These are phyloP conservation scores for Mastomys natalensis DNA, from an alignment of 2,113 vertebrate species.

Conservation along the genomic window DNA sequence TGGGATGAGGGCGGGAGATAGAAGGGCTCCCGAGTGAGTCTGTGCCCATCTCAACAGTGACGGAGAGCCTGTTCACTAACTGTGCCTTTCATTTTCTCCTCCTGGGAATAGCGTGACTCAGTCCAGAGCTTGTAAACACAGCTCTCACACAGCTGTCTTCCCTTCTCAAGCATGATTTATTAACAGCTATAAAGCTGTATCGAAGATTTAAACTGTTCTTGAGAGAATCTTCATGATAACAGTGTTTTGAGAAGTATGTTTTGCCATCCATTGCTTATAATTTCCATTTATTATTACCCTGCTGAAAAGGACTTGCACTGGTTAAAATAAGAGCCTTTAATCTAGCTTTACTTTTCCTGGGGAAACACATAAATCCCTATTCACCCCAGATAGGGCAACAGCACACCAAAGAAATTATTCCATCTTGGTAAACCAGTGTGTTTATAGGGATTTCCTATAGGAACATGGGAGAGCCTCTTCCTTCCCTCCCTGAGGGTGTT, in stretches of 20 bases:
- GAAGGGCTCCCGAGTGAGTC: constrained; percentile 20
- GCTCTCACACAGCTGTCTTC: neutral
- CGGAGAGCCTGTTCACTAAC: constrained; percentile 37
- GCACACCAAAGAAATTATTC: neutral
- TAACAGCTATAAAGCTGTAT: neutral
- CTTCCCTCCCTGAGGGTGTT: neutral
- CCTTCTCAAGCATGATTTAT: neutral
- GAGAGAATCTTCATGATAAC: constrained; percentile 36
- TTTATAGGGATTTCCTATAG: neutral
- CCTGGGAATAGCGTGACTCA: constrained; percentile 50
- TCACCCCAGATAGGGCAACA: neutral
- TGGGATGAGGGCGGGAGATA: constrained; percentile 27
- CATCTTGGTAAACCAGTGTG: neutral
- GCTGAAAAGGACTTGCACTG: neutral
- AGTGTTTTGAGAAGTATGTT: constrained; percentile 35
- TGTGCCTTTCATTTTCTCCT: constrained; percentile 3
- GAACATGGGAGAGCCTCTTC: neutral
- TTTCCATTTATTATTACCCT: neutral
- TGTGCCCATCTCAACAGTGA: neutral
- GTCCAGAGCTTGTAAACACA: constrained; percentile 41
- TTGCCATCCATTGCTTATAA: neutral
- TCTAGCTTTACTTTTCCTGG: neutral
- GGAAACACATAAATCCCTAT: neutral
- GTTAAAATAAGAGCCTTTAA: neutral
- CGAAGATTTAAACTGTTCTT: constrained; percentile 29